A percentile compares a stretch with the other conserved stretches of the same genome.
phyloP scores from a whole-genome alignment of 92 coral and sea anemone genomes.

The Heliopora coerulea region DNA sequence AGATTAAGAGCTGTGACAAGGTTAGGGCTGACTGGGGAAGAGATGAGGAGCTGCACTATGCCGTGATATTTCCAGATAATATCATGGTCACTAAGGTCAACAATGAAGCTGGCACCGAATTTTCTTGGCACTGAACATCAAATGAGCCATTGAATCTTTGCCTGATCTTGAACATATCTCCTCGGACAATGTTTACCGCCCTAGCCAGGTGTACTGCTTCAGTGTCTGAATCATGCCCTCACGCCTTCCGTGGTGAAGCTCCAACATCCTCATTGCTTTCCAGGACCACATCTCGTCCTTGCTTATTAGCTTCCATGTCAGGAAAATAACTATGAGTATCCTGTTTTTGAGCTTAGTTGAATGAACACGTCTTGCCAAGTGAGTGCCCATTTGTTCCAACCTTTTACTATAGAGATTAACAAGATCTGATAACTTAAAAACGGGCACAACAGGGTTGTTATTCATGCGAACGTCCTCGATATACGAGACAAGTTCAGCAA shows the following conservation, averaged over 20 bases:
- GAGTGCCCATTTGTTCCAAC: slow-evolving; percentile 46
- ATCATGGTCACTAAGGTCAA: slow-evolving; percentile 54
- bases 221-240: slow-evolving; percentile 52
- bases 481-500: slow-evolving; percentile 43
- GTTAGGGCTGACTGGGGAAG: slow-evolving; percentile 46
- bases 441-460: slow-evolving; percentile 35
- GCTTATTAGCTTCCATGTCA: slow-evolving; percentile 56
- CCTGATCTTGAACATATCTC: slow-evolving; percentile 41
- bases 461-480: slow-evolving; percentile 43
- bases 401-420: slow-evolving; percentile 36
- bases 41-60: slow-evolving; percentile 37
- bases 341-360: no score
- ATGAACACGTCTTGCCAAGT: no score
- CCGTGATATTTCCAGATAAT: slow-evolving; percentile 52
- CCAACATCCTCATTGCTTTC: slow-evolving; percentile 55
- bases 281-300: slow-evolving; percentile 52
- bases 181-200: slow-evolving; percentile 56
- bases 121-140: slow-evolving; percentile 44
- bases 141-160: slow-evolving; percentile 45
- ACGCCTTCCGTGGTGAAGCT: slow-evolving; percentile 33
- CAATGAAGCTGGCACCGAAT: slow-evolving; percentile 53
- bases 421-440: slow-evolving; percentile 43
- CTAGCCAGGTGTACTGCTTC: slow-evolving; percentile 52
- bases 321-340: slow-evolving; percentile 53
- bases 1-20: slow-evolving; percentile 59